Percentiles rank a stretch among this genome's conserved stretches.
Evolutionary conservation across 92 coral and sea anemone species (phyloP).

Genomic region (Heliopora coerulea): DNA sequence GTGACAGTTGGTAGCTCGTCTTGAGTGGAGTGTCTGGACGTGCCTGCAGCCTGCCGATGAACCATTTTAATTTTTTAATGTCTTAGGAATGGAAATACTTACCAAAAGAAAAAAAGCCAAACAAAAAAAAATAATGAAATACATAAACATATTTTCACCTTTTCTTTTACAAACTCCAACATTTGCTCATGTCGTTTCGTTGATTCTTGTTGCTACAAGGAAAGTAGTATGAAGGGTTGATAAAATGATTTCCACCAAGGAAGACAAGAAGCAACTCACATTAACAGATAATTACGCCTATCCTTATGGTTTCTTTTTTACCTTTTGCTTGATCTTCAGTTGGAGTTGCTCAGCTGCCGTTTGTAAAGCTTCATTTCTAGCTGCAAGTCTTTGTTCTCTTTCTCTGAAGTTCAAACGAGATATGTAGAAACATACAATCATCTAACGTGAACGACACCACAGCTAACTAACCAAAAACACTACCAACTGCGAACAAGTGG

Average conservation of each 20-base stretch:
- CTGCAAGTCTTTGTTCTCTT: constrained; percentile 94
- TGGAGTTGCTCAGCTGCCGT: constrained; percentile 95
- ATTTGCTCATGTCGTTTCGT: constrained; percentile 90
- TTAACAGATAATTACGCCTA: neutral
- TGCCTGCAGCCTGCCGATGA: constrained; percentile 77
- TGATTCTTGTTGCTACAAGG: constrained; percentile 83
- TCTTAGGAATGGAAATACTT: too few relatives aligned
- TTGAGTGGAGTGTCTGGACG: constrained; percentile 95
- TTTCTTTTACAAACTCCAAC: constrained; percentile 90
- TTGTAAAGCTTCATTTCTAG: constrained; percentile 90
- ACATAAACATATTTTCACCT: constrained; percentile 45
- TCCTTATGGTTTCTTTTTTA: constrained; percentile 7
- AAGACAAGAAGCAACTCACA: neutral
- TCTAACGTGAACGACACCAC: too few relatives aligned
- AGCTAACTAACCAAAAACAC: too few relatives aligned
- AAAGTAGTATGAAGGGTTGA: neutral
- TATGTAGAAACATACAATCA: too few relatives aligned
- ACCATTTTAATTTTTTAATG: too few relatives aligned
- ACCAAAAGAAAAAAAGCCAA: neutral
- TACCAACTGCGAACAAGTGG: too few relatives aligned
- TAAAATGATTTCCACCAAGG: neutral
- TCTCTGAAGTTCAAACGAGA: constrained; percentile 51
- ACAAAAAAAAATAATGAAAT: neutral
- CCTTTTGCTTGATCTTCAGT: constrained; percentile 92
- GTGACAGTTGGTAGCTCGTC: constrained; percentile 96